Evolutionary conservation across 2,797 vertebrate genomes (phyloP), one percentile per base, ranked within the genome.

Genomic region (Hephaestus fuliginosus): DNA sequence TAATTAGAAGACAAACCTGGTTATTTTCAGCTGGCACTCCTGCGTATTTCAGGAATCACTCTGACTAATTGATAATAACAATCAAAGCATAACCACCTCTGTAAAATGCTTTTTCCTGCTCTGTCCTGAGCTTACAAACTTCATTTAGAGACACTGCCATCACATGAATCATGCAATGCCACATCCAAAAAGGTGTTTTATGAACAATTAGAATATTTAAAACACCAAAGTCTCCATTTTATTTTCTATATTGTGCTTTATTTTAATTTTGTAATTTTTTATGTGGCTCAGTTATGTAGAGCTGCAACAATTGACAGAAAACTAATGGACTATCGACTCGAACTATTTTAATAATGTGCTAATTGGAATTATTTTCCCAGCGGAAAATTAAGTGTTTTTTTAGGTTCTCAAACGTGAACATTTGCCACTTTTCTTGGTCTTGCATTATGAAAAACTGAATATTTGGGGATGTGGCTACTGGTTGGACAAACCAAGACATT

Each of bases 1-100:
- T 63, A 85, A 87, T 76, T 80, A 82, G 30, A 69, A 48, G 57
- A 62, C 62, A 61, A 76, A 67, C 57, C 70, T 63, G 58, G 44
- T 85, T 48, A 75, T 86, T 88, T 73, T 63, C 66, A 72, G 65
- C 58, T 76, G 70, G 51, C n/a, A 25, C 52, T 53, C 66, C 39
- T 11, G 17, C 55, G 39, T 10, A 53, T 60, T 55, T 10, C n/a
- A 67, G 13, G 30, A 67, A 62, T 77, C 28, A 60, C 15, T 52
- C 18, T 7, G 46, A 30, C 13, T 61, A 39, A 61, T 52, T 70
- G 58, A 82, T 33, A 33, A 22, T 2, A 72, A 77, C 51, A 43
- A 74, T 14, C 28, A 30, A 25, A 36, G 55, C 51, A 18, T 13
- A 51, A 43, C 48, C 64, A 70, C 52, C n/a, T 51, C 46, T 55